phyloP scores from a whole-genome alignment of 2,888 invertebrate species.

The Luffia ferchaultella region DNA sequence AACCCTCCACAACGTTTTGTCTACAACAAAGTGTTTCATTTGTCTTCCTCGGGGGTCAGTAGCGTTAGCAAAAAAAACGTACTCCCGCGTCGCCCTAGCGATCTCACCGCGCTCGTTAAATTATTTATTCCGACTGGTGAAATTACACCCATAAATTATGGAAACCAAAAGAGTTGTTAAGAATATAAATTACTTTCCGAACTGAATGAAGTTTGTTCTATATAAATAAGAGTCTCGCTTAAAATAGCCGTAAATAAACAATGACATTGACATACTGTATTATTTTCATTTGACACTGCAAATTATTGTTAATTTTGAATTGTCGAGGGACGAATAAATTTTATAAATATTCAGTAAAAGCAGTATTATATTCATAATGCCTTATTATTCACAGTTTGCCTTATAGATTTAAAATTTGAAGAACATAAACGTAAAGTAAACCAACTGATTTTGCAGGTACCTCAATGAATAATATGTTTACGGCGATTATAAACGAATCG shows the following conservation, averaged over 20 bases:
- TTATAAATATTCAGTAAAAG: too few relatives aligned
- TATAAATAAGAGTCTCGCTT: not conserved
- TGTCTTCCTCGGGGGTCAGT: conserved; percentile 19
- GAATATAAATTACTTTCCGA: not conserved
- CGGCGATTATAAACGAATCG: too few relatives aligned
- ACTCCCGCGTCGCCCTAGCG: not conserved
- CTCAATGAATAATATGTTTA: too few relatives aligned
- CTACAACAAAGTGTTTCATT: conserved; percentile 26
- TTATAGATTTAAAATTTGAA: too few relatives aligned
- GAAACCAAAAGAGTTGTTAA: not conserved
- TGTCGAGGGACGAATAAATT: too few relatives aligned
- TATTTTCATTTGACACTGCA: too few relatives aligned
- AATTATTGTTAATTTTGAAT: too few relatives aligned
- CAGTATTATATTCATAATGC: too few relatives aligned
- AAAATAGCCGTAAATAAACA: not conserved
- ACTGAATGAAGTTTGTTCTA: not conserved
- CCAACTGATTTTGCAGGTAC: too few relatives aligned
- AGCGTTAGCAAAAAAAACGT: not conserved
- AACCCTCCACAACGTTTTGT: conserved; percentile 20
- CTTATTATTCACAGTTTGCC: too few relatives aligned
- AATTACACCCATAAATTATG: not conserved
- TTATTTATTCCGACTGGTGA: not conserved
- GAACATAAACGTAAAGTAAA: too few relatives aligned
- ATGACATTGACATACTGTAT: too few relatives aligned
- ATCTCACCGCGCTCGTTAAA: not conserved